Evolutionary conservation across 2,113 vertebrate genomes (phyloP).

Genomic region (Indicator indicator): DNA sequence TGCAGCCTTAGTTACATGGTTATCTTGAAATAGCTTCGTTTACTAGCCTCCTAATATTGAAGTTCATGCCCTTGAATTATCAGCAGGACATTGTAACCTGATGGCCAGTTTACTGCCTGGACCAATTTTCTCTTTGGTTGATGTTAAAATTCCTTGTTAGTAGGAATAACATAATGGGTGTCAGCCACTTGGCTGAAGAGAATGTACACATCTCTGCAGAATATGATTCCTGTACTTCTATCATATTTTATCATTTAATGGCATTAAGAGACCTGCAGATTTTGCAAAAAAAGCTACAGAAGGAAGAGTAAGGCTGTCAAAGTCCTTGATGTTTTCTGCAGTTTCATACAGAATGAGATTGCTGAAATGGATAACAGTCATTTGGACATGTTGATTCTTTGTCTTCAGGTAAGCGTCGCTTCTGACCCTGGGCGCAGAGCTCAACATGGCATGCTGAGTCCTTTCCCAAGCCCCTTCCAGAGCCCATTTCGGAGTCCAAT

Average conservation of each 20-base stretch:
- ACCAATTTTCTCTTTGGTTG: neutral
- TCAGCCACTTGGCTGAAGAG: neutral
- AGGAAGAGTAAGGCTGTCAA: neutral
- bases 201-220: neutral
- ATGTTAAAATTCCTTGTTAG: neutral
- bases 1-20: neutral
- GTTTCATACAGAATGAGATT: neutral
- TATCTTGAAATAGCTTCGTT: neutral
- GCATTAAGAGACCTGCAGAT: neutral
- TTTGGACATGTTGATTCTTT: neutral
- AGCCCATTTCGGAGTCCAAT: slow-evolving; percentile 94
- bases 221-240: neutral
- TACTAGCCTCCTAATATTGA: neutral
- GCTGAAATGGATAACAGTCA: neutral
- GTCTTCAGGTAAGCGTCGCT: slow-evolving; percentile 89
- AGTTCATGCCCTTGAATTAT: neutral
- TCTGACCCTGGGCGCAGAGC: slow-evolving; percentile 93
- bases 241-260: neutral
- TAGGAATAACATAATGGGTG: neutral
- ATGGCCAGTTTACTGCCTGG: neutral
- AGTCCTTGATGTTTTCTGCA: neutral
- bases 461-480: slow-evolving; percentile 96
- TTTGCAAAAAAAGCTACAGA: neutral
- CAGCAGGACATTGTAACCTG: neutral
- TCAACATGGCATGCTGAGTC: slow-evolving; percentile 91